These are phyloP conservation scores for Leptopilina syphax DNA, from an alignment of 2,888 invertebrate genomes.

Conservation along the genomic window DNA sequence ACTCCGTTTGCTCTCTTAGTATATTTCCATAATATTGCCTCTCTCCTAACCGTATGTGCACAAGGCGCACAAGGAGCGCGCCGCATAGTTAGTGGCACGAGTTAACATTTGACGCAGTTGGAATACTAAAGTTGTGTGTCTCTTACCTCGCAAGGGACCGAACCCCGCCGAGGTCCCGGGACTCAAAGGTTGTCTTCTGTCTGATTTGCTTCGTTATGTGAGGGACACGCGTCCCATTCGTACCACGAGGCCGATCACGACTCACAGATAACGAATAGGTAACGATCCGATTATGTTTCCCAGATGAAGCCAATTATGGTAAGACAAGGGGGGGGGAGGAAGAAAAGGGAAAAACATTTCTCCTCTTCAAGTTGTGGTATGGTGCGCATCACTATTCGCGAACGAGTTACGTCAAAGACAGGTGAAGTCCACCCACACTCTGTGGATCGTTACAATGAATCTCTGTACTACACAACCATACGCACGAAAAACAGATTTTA, in stretches of 20 bases:
- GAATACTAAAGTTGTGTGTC: conserved; percentile 67
- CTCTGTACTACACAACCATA: not conserved
- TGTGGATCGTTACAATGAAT: no score
- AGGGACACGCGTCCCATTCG: conserved; percentile 51
- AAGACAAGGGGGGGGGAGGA: not conserved
- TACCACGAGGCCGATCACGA: conserved; percentile 54
- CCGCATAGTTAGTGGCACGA: conserved; percentile 71
- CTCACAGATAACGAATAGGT: conserved; percentile 67
- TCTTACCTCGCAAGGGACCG: conserved; percentile 15
- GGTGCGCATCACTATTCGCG: conserved; percentile 20
- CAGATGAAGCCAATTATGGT: conserved; percentile 69
- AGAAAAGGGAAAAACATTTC: conserved; percentile 15
- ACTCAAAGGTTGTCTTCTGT: conserved; percentile 47
- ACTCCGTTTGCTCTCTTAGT: conserved; percentile 39
- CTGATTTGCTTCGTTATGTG: conserved; percentile 66
- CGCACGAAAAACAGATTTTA: no score
- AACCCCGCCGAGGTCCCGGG: conserved; percentile 35
- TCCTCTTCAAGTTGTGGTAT: not conserved
- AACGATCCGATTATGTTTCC: conserved; percentile 71
- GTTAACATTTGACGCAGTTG: conserved; percentile 72
- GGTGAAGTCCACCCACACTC: conserved; percentile 37
- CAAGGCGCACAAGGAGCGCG: conserved; percentile 50
- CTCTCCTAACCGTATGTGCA: conserved; percentile 10
- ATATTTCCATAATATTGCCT: conserved; percentile 67
- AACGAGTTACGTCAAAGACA: conserved; percentile 17